Conservation (phyloP, 2,888 invertebrate species). For the Philereme vetulata region DNA sequence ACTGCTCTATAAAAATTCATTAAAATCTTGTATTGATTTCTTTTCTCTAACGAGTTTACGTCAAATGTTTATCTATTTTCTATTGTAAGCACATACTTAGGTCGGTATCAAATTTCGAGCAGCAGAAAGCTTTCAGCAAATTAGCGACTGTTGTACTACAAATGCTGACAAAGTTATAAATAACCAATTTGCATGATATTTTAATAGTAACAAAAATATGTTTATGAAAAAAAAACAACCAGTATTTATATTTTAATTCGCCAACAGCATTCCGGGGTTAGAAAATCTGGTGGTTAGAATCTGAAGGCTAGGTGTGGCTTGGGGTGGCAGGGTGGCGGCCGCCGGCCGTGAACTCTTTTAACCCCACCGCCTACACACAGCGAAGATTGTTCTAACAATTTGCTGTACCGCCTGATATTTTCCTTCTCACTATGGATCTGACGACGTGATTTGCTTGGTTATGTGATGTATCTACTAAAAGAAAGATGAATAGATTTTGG, state of each 20-base stretch:
- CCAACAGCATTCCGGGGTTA: slow-evolving; percentile 16
- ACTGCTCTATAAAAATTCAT: neutral
- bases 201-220: neutral
- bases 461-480: neutral
- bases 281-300: slow-evolving; percentile 54
- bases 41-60: neutral
- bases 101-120: no score
- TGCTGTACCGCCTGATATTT: slow-evolving; percentile 26
- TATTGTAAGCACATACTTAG: neutral
- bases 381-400: slow-evolving; percentile 42
- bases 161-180: neutral
- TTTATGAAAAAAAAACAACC: neutral
- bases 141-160: neutral
- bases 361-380: slow-evolving; percentile 56
- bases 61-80: neutral
- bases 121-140: neutral
- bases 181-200: no score
- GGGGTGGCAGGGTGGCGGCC: slow-evolving; percentile 43
- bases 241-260: neutral
- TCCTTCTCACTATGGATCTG: slow-evolving; percentile 18
- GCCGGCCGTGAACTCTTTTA: slow-evolving; percentile 74
- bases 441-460: neutral
- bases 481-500: neutral
- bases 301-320: slow-evolving; percentile 53
- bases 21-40: no score